phyloP scores from a whole-genome alignment of 2,888 invertebrate species.

The Horisme vitalbata region DNA sequence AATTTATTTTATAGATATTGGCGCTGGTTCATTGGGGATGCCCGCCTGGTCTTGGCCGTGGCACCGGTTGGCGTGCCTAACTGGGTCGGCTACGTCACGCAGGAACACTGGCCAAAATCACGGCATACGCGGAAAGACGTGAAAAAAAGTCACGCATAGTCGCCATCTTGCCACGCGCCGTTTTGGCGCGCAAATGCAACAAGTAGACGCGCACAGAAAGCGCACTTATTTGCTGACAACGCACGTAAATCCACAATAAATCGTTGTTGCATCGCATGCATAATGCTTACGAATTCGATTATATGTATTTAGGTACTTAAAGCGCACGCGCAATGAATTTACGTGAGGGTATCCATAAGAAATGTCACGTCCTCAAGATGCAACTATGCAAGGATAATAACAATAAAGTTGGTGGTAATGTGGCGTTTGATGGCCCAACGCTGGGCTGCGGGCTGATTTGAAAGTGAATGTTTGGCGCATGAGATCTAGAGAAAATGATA shows the following conservation, averaged over 20 bases:
- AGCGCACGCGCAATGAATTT: slow-evolving; percentile 62
- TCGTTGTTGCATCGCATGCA: slow-evolving; percentile 72
- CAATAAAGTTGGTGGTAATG: slow-evolving; percentile 31
- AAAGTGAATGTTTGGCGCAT: slow-evolving; percentile 27
- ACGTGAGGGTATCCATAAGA: slow-evolving; percentile 45
- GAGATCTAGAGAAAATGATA: slow-evolving; percentile 23
- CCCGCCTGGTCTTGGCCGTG: slow-evolving; percentile 81
- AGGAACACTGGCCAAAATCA: slow-evolving; percentile 78
- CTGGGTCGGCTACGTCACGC: slow-evolving; percentile 78
- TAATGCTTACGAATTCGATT: slow-evolving; percentile 59
- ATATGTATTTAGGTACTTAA: slow-evolving; percentile 75
- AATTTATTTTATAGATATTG: slow-evolving; percentile 83
- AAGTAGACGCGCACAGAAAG: slow-evolving; percentile 34
- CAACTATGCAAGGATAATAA: slow-evolving; percentile 38
- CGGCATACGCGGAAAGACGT: slow-evolving; percentile 74
- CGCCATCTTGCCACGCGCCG: slow-evolving; percentile 71
- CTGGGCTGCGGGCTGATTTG: slow-evolving; percentile 22
- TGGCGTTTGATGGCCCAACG: slow-evolving; percentile 20
- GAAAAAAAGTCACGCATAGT: slow-evolving; percentile 55
- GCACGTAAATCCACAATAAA: slow-evolving; percentile 80
- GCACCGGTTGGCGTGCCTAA: slow-evolving; percentile 78
- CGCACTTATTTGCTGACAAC: slow-evolving; percentile 55
- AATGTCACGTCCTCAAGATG: slow-evolving; percentile 35
- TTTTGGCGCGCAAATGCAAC: slow-evolving; percentile 52
- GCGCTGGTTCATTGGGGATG: slow-evolving; percentile 80